Evolutionary conservation across 2,797 vertebrate genomes (phyloP).

Genomic region (Glossophaga mutica): DNA sequence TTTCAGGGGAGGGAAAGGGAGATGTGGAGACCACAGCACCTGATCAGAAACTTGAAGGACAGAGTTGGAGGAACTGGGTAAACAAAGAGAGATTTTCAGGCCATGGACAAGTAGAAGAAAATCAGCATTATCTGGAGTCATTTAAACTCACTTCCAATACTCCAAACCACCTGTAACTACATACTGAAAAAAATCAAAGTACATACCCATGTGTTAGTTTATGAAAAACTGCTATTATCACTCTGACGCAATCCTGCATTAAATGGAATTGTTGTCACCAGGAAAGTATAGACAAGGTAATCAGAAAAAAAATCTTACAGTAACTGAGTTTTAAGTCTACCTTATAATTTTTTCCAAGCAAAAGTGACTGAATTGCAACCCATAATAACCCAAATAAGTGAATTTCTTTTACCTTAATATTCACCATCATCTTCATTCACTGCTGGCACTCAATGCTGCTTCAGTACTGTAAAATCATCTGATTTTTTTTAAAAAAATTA

Average conservation of each 20-base stretch:
- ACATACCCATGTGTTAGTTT: background rate
- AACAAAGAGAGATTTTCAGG: background rate
- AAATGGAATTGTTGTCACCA: background rate
- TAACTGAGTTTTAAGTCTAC: background rate
- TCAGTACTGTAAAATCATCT: background rate
- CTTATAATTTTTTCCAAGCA: background rate
- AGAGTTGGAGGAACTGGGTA: background rate
- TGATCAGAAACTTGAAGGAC: background rate
- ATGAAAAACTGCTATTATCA: background rate
- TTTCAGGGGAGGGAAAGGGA: background rate
- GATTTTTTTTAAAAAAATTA: background rate
- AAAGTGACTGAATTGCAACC: background rate
- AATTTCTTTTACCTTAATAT: slow-evolving; percentile 53
- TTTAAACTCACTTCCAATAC: background rate
- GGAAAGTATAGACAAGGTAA: background rate
- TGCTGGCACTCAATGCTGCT: background rate
- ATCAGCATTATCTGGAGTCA: background rate
- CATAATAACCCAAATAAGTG: background rate
- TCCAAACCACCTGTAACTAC: background rate
- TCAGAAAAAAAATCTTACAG: background rate
- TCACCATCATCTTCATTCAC: background rate
- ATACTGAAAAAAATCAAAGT: background rate
- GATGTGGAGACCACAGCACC: background rate
- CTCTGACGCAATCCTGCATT: background rate
- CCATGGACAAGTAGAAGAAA: background rate